Base-by-base conservation (phyloP, 2,888 invertebrate species). In the Caenorhabditis sulstoni region DNA sequence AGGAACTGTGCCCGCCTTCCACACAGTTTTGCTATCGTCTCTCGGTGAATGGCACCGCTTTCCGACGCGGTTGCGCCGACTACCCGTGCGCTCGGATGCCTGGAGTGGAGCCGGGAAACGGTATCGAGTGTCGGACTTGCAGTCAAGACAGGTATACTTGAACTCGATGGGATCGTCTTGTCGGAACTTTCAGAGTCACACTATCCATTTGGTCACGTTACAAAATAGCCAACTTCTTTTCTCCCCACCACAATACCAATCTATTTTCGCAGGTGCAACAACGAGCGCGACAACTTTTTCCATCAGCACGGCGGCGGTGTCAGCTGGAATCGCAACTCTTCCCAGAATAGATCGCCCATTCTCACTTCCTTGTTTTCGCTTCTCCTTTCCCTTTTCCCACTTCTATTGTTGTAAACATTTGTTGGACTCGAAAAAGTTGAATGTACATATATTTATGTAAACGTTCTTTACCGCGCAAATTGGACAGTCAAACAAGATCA, bases 121-220 rank as follows among this genome's bases (percentile, higher is more conserved):
- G 23, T n/a, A 71, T 62, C 37, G 78, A 78, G 35, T 78, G 78
- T 23, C 23, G 78, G 20, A 73, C 71, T 12, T 78, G 78, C 55
- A 73, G 62, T 67, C 67, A 71, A 11, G 78, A 78, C 55, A 71
- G 78, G 75, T 75, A 47, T n/a, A n/a, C n/a, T n/a, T n/a, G n/a
- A n/a, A n/a, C n/a, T n/a, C n/a, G n/a, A n/a, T n/a, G n/a, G n/a
- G n/a, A n/a, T n/a, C n/a, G n/a, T n/a, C n/a, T n/a, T n/a, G n/a
- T n/a, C n/a, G n/a, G n/a, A n/a, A n/a, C n/a, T n/a, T n/a, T n/a
- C n/a, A n/a, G n/a, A n/a, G n/a, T n/a, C n/a, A n/a, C n/a, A n/a
- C n/a, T n/a, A n/a, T n/a, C n/a, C n/a, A n/a, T n/a, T n/a, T n/a
- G n/a, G n/a, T n/a, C n/a, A n/a, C n/a, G n/a, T n/a, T n/a, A n/a